Base-by-base conservation (phyloP, 1,140 invertebrate species). In the Danaus melanippus region DNA sequence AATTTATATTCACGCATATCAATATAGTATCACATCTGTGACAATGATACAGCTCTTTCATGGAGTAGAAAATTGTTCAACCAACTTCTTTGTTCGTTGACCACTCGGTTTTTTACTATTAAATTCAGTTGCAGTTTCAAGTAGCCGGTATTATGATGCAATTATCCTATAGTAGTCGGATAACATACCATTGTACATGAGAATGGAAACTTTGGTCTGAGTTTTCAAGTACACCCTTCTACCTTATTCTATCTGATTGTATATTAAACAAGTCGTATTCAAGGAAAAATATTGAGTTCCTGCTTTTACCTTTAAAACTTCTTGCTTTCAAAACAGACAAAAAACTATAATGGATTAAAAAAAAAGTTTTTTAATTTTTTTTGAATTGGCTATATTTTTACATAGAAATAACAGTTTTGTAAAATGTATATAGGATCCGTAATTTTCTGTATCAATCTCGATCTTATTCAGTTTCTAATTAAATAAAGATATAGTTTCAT, bases 1-100 rank as follows among this genome's bases (percentile, higher is more conserved):
- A 8, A 41, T 42, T 46, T 3, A 50, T 44, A 60, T 53, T 52
- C 43, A n/a, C 48, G 61, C 65, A 48, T 53, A 59, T 73, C 67
- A 51, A 66, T 50, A 9, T 21, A 8, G 58, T 58, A 47, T 21
- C 15, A 60, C 48, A 50, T 67, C 55, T 41, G 4, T 40, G 55
- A 43, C n/a, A 11, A 42, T 72, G 70, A 78, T 74, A 67, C 73
- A 63, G 53, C 62, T 72, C 78, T 84, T 76, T 69, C 74, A 78
- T 79, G 64, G 76, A 84, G 80, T 81, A 79, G 64, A 79, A 84
- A 84, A 84, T 84, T 84, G 74, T 74, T 70, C 76, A 64, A 71
- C 67, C 66, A 69, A 73, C 70, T 84, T 74, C 78, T 81, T 78
- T 83, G 79, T 80, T 62, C 69, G 67, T 59, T 83, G 79, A 82